Evolutionary conservation across 2,113 vertebrate genomes (phyloP).

Genomic region (Melanerpes aurifrons): DNA sequence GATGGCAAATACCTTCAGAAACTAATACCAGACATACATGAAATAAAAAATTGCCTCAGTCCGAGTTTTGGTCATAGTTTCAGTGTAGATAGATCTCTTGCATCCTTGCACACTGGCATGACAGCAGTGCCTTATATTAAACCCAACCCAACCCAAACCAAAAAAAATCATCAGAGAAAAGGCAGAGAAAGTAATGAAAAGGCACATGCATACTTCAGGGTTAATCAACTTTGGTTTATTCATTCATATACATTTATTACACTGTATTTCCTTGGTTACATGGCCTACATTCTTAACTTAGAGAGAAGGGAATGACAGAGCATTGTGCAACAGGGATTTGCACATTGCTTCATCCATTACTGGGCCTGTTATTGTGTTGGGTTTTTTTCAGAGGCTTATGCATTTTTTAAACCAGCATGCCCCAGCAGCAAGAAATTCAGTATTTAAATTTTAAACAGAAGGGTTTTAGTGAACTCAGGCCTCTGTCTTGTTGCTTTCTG

Average conservation of each 20-base stretch:
- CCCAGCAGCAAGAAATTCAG: neutral
- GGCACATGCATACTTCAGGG: neutral
- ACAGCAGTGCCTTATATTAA: neutral
- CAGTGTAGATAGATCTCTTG: neutral
- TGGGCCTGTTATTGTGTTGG: neutral
- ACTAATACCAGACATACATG: neutral
- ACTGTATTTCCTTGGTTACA: neutral
- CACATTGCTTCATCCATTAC: neutral
- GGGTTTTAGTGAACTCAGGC: neutral
- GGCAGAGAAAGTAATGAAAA: neutral
- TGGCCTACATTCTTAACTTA: neutral
- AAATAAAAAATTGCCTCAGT: neutral
- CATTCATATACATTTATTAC: neutral
- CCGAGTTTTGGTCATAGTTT: neutral
- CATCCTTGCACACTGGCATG: neutral
- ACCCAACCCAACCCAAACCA: neutral
- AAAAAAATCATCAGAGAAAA: neutral
- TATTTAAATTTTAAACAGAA: constrained; percentile 55
- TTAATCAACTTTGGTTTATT: neutral
- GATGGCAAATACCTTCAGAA: neutral
- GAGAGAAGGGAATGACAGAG: neutral
- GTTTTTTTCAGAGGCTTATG: constrained; percentile 10
- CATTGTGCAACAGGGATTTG: neutral
- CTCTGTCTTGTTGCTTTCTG: neutral
- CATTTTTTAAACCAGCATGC: constrained; percentile 29